Evolutionary conservation across 2,113 vertebrate genomes (phyloP), one percentile per base, ranked within the genome.

Genomic region (Sminthopsis crassicaudata): DNA sequence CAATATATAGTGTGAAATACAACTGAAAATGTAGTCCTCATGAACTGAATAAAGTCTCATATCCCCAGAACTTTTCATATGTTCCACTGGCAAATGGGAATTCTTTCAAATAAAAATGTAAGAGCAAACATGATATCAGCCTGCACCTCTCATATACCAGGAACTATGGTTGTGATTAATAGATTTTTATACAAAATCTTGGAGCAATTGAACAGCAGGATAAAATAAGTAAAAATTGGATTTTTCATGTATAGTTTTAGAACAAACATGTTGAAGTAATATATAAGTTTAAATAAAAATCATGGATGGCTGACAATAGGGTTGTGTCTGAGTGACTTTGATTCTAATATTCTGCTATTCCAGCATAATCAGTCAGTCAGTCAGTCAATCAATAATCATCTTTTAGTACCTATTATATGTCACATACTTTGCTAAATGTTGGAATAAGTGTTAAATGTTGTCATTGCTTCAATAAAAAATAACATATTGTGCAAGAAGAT

Each of bases 1-100:
- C 4, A 89, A 9, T 90, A 76, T 46, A 76, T 27, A 91, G 54
- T 89, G 88, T 25, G 67, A 10, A 8, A 91, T 91, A 91, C 8
- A 90, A 19, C 25, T 76, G 93, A 90, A 9, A 96, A 90, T 89
- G 46, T 42, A 91, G 23, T 53, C 95, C 51, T 95, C 84, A 90
- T 90, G 90, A 93, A 91, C 12, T 76, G 91, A 90, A 90, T 90
- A 67, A 42, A 8, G 6, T 4, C 36, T 22, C 26, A 2, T 91
- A n/a, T 90, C 89, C 22, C 53, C 26, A 12, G 90, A 84, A 67
- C 1, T 8, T 55, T 96, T 95, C 30, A 57, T 12, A 51, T 42
- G 48, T 52, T 46, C n/a, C 10, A n/a, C 27, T 52, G 11, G 11
- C 36, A 95, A 94, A 57, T 52, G 30, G 0, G 22, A 2, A 89